phyloP scores from a whole-genome alignment of 2,888 invertebrate species.

The Scelioninae gen. 1 region DNA sequence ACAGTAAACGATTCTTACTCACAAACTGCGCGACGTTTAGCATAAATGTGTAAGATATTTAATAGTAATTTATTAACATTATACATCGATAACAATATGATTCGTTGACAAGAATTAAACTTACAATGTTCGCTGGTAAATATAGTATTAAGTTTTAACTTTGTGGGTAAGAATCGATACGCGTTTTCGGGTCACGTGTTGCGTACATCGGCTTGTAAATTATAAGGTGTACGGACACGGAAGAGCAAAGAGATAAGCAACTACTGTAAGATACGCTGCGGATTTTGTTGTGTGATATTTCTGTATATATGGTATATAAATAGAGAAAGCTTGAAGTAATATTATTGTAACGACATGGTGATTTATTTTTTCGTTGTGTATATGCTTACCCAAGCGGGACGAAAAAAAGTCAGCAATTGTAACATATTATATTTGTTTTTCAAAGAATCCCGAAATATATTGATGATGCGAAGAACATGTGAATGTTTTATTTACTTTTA shows the following conservation, averaged over 20 bases:
- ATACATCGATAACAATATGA: slow-evolving; percentile 11
- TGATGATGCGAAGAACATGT: slow-evolving; percentile 76
- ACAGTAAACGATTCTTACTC: slow-evolving; percentile 48
- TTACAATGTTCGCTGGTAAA: slow-evolving; percentile 27
- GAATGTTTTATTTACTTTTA: slow-evolving; percentile 25
- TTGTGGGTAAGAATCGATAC: slow-evolving; percentile 61
- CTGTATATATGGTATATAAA: slow-evolving; percentile 78
- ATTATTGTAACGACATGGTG: slow-evolving; percentile 76
- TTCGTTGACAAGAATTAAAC: slow-evolving; percentile 37
- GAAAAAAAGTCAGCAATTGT: slow-evolving; percentile 73
- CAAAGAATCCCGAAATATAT: slow-evolving; percentile 80
- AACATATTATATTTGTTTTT: slow-evolving; percentile 81
- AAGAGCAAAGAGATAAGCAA: slow-evolving; percentile 67
- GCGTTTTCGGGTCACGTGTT: slow-evolving; percentile 50
- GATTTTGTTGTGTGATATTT: slow-evolving; percentile 81
- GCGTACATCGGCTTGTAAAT: slow-evolving; percentile 58
- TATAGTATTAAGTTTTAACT: slow-evolving; percentile 24
- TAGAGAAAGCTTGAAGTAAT: slow-evolving; percentile 69
- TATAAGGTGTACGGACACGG: slow-evolving; percentile 39
- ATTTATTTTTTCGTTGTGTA: slow-evolving; percentile 78
- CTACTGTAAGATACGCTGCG: slow-evolving; percentile 78
- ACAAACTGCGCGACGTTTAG: slow-evolving; percentile 47
- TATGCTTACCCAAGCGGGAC: slow-evolving; percentile 76
- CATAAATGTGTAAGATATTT: slow-evolving; percentile 43
- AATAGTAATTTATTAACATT: slow-evolving; percentile 63